A percentile compares a stretch with the other conserved stretches of the same genome.
Conservation (phyloP, 2,113 vertebrate genomes). For the Brachypteracias leptosomus region DNA sequence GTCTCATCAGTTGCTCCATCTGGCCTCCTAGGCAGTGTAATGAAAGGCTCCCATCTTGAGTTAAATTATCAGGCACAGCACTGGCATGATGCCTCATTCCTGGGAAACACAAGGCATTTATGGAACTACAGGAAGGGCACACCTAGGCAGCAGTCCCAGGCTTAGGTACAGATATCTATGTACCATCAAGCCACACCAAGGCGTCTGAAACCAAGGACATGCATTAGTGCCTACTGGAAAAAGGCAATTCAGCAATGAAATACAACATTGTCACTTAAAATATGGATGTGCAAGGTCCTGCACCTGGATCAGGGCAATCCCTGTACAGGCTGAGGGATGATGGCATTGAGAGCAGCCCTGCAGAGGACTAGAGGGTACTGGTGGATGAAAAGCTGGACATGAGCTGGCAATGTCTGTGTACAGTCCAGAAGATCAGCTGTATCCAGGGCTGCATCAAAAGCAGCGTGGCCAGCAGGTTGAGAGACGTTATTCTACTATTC, state of each 20-base stretch:
- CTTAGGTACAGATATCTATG: neutral
- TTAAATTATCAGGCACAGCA: neutral
- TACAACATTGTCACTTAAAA: conserved; percentile 55
- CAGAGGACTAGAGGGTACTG: too few relatives aligned
- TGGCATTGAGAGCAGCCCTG: too few relatives aligned
- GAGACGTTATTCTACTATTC: too few relatives aligned
- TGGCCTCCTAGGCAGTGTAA: neutral
- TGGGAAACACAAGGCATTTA: neutral
- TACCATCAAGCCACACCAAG: neutral
- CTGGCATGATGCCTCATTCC: neutral
- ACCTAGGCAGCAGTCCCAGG: neutral
- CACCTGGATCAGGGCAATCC: too few relatives aligned
- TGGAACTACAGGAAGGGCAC: neutral
- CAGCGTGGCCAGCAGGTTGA: too few relatives aligned
- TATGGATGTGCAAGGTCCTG: neutral
- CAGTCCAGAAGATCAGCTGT: too few relatives aligned
- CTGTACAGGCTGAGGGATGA: too few relatives aligned
- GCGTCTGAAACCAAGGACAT: neutral
- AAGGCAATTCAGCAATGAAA: conserved; percentile 51
- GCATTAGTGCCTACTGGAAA: conserved; percentile 44
- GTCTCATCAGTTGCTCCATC: neutral
- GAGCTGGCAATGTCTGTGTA: too few relatives aligned
- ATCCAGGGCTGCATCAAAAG: too few relatives aligned
- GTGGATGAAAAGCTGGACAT: too few relatives aligned
- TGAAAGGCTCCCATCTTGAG: neutral